Percentiles rank a stretch among this genome's conserved stretches.
These are phyloP conservation scores for Perizoma affinitatum DNA, from an alignment of 2,888 invertebrate genomes.

Conservation along the genomic window DNA sequence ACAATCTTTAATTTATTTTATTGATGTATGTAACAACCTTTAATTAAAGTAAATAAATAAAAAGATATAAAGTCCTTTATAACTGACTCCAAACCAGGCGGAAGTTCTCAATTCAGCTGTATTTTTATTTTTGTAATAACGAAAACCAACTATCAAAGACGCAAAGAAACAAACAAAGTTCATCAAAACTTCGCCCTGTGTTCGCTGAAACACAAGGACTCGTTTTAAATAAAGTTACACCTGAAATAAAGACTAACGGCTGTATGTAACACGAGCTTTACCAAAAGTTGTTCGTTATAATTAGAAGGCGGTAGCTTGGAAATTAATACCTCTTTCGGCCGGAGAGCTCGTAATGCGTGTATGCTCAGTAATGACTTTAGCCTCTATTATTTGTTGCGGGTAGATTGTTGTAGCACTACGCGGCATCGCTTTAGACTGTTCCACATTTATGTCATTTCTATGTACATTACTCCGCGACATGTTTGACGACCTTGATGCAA, in stretches of 20 bases:
- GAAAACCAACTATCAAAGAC: too few relatives aligned
- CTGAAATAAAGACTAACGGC: constrained; percentile 59
- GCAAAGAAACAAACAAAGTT: constrained; percentile 3
- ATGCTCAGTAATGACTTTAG: constrained; percentile 28
- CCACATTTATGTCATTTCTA: too few relatives aligned
- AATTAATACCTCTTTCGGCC: constrained; percentile 70
- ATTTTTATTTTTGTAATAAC: too few relatives aligned
- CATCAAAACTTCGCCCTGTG: constrained; percentile 4
- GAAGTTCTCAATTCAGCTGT: too few relatives aligned
- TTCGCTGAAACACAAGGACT: constrained; percentile 14
- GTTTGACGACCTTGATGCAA: too few relatives aligned
- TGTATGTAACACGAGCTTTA: constrained; percentile 67
- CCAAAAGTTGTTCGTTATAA: constrained; percentile 71
- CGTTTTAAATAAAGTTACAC: constrained; percentile 56
- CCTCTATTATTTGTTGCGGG: constrained; percentile 17
- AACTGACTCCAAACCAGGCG: too few relatives aligned
- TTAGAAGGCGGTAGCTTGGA: constrained; percentile 64
- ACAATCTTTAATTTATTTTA: too few relatives aligned
- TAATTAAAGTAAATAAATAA: too few relatives aligned
- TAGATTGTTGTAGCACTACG: neutral
- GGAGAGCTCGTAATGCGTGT: constrained; percentile 34
- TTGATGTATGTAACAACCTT: too few relatives aligned
- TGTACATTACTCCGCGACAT: too few relatives aligned
- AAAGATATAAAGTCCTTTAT: too few relatives aligned
- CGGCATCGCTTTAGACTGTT: too few relatives aligned